These are phyloP conservation scores for Rhodeus uyekii DNA, from an alignment of 2,797 vertebrate species.

Conservation along the genomic window DNA sequence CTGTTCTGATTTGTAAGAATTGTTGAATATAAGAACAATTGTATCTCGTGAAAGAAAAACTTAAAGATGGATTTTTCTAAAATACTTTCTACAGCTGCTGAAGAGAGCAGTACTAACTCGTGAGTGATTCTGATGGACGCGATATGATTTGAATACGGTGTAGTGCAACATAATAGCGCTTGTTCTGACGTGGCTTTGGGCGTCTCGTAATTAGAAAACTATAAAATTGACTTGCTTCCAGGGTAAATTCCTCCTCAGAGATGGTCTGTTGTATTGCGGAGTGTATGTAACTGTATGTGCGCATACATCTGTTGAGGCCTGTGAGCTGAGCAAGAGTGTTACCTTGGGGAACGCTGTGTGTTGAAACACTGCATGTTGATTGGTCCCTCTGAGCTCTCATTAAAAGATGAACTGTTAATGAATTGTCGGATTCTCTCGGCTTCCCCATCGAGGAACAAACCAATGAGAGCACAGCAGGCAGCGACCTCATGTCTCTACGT, in stretches of 20 bases:
- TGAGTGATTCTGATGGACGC: neutral
- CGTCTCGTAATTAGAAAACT: neutral
- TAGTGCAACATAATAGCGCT: neutral
- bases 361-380: slow-evolving; percentile 41
- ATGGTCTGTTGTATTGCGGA: neutral
- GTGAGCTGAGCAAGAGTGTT: neutral
- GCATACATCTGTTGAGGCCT: slow-evolving; percentile 3
- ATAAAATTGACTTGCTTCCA: neutral
- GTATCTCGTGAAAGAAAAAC: too few relatives aligned
- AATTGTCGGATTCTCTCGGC: slow-evolving; percentile 54
- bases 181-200: neutral
- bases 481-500: neutral
- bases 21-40: too few relatives aligned
- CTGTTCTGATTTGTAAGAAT: too few relatives aligned
- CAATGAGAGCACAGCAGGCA: slow-evolving; percentile 51
- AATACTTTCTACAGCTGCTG: neutral
- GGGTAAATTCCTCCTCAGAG: neutral
- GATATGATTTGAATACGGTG: neutral
- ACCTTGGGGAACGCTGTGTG: slow-evolving; percentile 2
- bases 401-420: slow-evolving; percentile 50
- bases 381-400: slow-evolving; percentile 47
- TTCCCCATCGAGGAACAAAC: slow-evolving; percentile 45
- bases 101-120: neutral
- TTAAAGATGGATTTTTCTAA: neutral
- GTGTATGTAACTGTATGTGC: neutral